A percentile compares a stretch with the other conserved stretches of the same genome.
Evolutionary conservation across 2,113 vertebrate species (phyloP).

Genomic region (Serinus canaria): DNA sequence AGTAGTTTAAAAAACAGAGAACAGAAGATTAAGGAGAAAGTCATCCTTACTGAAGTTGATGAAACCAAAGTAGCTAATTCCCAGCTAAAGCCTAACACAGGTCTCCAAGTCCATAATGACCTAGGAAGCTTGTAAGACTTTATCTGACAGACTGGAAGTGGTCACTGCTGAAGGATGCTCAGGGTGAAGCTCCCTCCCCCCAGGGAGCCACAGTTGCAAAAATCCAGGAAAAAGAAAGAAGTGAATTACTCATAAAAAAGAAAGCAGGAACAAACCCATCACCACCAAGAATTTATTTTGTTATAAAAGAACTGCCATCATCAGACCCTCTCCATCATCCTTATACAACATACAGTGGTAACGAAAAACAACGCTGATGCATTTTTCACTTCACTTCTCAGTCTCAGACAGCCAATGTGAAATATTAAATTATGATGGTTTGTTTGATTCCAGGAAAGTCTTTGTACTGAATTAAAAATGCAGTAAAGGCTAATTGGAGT

Average conservation of each 20-base stretch:
- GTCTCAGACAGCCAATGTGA: background rate
- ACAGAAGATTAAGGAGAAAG: background rate
- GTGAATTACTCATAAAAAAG: background rate
- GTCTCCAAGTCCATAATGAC: background rate
- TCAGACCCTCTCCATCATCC: background rate
- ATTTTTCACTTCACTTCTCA: background rate
- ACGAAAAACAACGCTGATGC: background rate
- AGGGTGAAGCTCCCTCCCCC: background rate
- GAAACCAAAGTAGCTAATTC: background rate
- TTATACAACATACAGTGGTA: background rate
- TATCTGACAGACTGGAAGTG: background rate
- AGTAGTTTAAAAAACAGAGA: background rate
- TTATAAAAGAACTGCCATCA: background rate
- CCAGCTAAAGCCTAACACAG: background rate
- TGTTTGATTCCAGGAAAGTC: background rate
- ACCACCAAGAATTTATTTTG: background rate
- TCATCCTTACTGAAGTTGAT: background rate
- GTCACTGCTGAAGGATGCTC: background rate
- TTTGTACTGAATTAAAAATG: constrained; percentile 26
- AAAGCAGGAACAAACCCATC: background rate
- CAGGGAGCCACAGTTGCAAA: background rate
- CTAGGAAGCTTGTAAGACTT: background rate
- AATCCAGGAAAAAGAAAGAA: background rate
- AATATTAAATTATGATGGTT: background rate
- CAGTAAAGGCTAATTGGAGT: background rate